Evolutionary conservation across 1,140 invertebrate genomes (phyloP), one percentile per base, ranked within the genome.

Genomic region (Vollenhovia emeryi): DNA sequence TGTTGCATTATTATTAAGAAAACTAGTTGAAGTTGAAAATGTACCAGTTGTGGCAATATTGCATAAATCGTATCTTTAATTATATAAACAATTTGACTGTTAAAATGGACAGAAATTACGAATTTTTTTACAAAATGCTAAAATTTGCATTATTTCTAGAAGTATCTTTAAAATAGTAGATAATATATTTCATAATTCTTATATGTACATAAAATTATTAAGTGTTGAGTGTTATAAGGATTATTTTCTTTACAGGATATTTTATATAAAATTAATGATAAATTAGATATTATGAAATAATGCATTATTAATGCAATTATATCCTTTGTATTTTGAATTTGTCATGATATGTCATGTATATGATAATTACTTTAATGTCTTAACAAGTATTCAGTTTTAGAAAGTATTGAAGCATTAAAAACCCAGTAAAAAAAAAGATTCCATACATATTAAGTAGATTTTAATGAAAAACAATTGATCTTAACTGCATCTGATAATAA

Each of bases 111-210:
- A 52, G 15, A 11, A 30, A 78, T 78, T 36, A 36, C 3, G 7
- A 52, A 74, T 43, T 24, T 45, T 82, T 82, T 82, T 82, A 24
- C 59, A 60, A 1, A 43, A n/a, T 36, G 21, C 0, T 75, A 50
- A 60, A 71, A 71, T 33, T 75, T 36, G 33, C 0, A 27, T 87
- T 80, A n/a, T 87, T 84, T 85, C 55, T 40, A n/a, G 15, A 57
- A 27, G 24, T 0, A n/a, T 73, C 40, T 60, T 43, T 60, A 13
- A 68, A 45, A 11, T 74, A 24, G 50, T 68, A 73, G 27, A 62
- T 48, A 60, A 62, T 45, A 75, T 50, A 62, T 24, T 73, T 30
- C 15, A 40, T 79, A 64, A 18, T 60, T 27, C 7, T 43, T 59
- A 24, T 48, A 52, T 76, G 5, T 21, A 13, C 21, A 45, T 78